phyloP scores from a whole-genome alignment of 1,140 invertebrate genomes.

The Drosophila tropicalis region DNA sequence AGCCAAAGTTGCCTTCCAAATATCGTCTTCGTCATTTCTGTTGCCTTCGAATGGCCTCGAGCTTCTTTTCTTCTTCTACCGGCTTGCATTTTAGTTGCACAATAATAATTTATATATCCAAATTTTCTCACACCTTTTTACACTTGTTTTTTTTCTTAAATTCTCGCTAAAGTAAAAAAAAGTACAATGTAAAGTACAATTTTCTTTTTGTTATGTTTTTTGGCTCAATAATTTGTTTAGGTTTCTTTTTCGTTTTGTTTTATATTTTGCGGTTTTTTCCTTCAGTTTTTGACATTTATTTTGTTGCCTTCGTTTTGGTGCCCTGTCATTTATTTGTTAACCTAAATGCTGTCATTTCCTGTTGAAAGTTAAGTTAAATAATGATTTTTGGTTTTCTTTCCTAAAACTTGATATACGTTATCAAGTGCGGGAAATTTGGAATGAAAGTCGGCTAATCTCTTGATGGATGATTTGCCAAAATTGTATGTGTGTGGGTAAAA shows the following conservation, averaged over 20 bases:
- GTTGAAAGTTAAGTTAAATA: conserved; percentile 63
- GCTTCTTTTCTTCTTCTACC: conserved; percentile 72
- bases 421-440: conserved; percentile 37
- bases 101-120: conserved; percentile 25
- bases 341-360: conserved; percentile 68
- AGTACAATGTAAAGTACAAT: conserved; percentile 41
- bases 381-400: conserved; percentile 29
- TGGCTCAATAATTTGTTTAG: conserved; percentile 27
- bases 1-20: conserved; percentile 61
- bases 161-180: conserved; percentile 43
- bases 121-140: conserved; percentile 71
- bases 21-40: conserved; percentile 28
- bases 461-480: conserved; percentile 8
- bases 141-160: conserved; percentile 58
- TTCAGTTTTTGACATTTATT: conserved; percentile 50
- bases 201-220: conserved; percentile 25
- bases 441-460: conserved; percentile 12
- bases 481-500: background rate
- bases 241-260: conserved; percentile 35
- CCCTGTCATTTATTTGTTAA: conserved; percentile 59
- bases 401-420: background rate
- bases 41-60: conserved; percentile 33
- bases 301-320: conserved; percentile 31
- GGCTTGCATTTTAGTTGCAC: conserved; percentile 60
- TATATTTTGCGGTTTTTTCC: conserved; percentile 27